Evolutionary conservation across 2,113 vertebrate genomes (phyloP), one percentile per base, ranked within the genome.

Genomic region (Otis tarda): DNA sequence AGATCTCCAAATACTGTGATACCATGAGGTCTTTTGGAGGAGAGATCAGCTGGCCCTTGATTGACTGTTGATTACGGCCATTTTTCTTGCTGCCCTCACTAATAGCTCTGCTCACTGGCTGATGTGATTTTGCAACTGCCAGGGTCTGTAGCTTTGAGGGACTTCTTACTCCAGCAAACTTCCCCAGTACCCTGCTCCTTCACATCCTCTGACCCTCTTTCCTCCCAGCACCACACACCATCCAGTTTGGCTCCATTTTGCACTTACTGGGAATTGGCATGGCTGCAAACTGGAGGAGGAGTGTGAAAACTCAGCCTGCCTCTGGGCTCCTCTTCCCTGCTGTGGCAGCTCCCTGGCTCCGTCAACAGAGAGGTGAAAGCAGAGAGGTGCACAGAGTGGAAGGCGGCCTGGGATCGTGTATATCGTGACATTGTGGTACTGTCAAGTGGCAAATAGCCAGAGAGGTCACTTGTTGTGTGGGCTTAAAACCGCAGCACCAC

Each of bases 361-460:
- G 49, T 33, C 60, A 13, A 31, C 23, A n/a, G 53, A 80, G n/a
- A 15, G 23, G 3, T 50, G 45, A 70, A 93, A 59, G n/a, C 41
- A 16, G 45, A 87, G 64, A 50, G 23, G 18, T 49, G 24, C 35
- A 28, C 3, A 2, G 73, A 63, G 37, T 64, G 49, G 71, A 78
- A 56, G 23, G 13, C 19, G 63, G 24, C 50, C 39, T 77, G 43
- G 28, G 33, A 25, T 77, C n/a, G 5, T 1, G 1, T 41, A 27
- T 56, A 11, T 23, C 1, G 0, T 61, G 60, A 2, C 60, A 8
- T 2, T 45, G 24, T 22, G 35, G 17, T 28, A 25, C 61, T 55
- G 43, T 21, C 7, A 4, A 4, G 53, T 7, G 27, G 30, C 47
- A 80, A 49, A 53, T 7, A 81, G 37, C 24, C 0, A 0, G 14